Evolutionary conservation across 1,140 invertebrate genomes (phyloP), one percentile per base, ranked within the genome.

Genomic region (Penaeus indicus): DNA sequence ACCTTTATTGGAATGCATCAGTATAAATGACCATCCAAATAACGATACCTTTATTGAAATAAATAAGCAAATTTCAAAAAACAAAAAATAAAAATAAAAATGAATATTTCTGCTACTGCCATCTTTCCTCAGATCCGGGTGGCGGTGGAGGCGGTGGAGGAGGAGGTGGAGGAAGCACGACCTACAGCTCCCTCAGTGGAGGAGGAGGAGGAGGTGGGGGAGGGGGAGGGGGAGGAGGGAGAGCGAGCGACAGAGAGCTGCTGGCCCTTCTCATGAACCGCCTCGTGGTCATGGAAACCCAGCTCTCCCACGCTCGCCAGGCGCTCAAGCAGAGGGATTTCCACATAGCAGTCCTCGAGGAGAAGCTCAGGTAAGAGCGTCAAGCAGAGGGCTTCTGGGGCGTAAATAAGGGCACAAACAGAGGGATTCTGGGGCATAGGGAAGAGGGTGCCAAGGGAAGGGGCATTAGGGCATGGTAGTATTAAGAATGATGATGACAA

Each of bases 341-440:
- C 69, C 90, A 89, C 75, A 90, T 90, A 38, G 84, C 89, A 5
- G 90, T 90, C 3, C 84, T 85, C 1, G 86, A 88, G 84, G 86
- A 90, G 61, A 89, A 90, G 64, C 27, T 90, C 3, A 84, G 88
- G 88, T 89, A 19, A 80, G 83, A 8, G 67, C 0, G 32, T 2
- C 0, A 32, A 21, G 67, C 16, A 11, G 19, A 11, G n/a, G 67
- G n/a, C 11, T n/a, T 8, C 18, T 10, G 67, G 22, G 67, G 22
- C 47, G 8, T 4, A 11, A 18, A 79, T 5, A 21, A 79, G 21
- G 21, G n/a, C 5, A 18, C 3, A 8, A 18, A 47, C 18, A 79
- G 42, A 42, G 21, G 21, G 77, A 18, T 79, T 42, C 63, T 18
- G 32, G 5, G 10, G 22, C 3, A n/a, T 22, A 21, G 60, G 60